These are phyloP conservation scores for Telmatherina bonti DNA, from an alignment of 2,797 vertebrate species.

Conservation along the genomic window DNA sequence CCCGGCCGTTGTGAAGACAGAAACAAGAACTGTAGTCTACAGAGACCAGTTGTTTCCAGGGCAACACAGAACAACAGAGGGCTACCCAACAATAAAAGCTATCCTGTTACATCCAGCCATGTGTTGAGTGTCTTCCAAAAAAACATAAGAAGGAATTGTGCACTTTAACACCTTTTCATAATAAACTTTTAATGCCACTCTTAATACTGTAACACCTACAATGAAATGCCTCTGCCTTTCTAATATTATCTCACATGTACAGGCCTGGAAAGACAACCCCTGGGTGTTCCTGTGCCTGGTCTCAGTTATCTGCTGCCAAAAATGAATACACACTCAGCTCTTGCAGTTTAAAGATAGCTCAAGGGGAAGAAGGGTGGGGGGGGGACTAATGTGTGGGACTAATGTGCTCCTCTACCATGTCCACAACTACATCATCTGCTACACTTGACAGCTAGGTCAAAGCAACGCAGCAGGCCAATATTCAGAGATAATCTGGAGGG, in stretches of 20 bases:
- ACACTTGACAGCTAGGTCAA: slow-evolving; percentile 64
- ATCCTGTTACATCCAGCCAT: slow-evolving; percentile 65
- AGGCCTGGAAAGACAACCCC: slow-evolving; percentile 34
- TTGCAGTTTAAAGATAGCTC: slow-evolving; percentile 77
- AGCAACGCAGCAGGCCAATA: slow-evolving; percentile 48
- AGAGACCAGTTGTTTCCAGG: slow-evolving; percentile 64
- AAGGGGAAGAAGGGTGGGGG: slow-evolving; percentile 21
- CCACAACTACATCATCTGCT: slow-evolving; percentile 57
- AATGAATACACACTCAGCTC: slow-evolving; percentile 66
- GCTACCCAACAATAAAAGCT: slow-evolving; percentile 41
- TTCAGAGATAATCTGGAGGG: slow-evolving; percentile 58
- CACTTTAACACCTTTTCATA: neutral
- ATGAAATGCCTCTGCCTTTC: slow-evolving; percentile 18
- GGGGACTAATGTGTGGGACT: slow-evolving; percentile 17
- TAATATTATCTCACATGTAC: slow-evolving; percentile 36
- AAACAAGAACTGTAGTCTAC: neutral
- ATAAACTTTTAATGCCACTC: neutral
- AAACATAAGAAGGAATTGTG: neutral
- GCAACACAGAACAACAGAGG: slow-evolving; percentile 63
- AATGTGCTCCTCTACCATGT: slow-evolving; percentile 20
- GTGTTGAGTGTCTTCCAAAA: neutral
- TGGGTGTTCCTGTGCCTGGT: slow-evolving; percentile 52
- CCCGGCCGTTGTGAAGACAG: neutral
- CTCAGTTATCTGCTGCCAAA: slow-evolving; percentile 72
- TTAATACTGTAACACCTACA: slow-evolving; percentile 6